Percentiles rank a stretch among this genome's conserved stretches.
phyloP scores from a whole-genome alignment of 2,888 invertebrate genomes.

The Nomada ferruginata region DNA sequence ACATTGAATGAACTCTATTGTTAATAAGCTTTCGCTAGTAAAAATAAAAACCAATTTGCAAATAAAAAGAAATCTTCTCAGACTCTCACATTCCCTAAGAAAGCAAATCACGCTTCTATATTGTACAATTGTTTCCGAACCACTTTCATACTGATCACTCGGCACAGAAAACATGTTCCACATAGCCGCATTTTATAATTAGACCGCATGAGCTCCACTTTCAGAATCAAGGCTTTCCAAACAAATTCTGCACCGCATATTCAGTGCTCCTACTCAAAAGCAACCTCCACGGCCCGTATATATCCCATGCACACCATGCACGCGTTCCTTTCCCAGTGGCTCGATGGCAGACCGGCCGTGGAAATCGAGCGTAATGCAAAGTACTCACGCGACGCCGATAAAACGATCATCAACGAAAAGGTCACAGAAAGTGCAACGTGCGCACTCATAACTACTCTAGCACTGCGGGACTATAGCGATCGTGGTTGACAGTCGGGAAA shows the following conservation, averaged over 20 bases:
- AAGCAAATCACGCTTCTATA: not conserved
- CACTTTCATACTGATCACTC: not conserved
- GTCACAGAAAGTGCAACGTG: slow-evolving; percentile 36
- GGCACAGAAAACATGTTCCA: not conserved
- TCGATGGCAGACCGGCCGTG: slow-evolving; percentile 10
- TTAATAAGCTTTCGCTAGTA: too few species aligned
- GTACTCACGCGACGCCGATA: slow-evolving; percentile 66
- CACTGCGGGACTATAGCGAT: slow-evolving; percentile 24
- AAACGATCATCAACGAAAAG: slow-evolving; percentile 43
- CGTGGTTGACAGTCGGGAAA: slow-evolving; percentile 31
- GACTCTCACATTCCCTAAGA: not conserved
- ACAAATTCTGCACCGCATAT: too few species aligned
- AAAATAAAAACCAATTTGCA: too few species aligned
- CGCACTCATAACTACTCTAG: slow-evolving; percentile 40
- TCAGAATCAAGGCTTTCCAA: not conserved
- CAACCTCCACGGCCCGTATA: not conserved
- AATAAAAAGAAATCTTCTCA: not conserved
- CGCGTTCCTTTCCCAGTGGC: not conserved
- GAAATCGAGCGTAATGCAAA: slow-evolving; percentile 44
- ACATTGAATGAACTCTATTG: too few species aligned
- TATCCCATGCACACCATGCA: slow-evolving; percentile 19
- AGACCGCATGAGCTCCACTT: not conserved
- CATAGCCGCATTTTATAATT: not conserved
- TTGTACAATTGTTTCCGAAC: not conserved
- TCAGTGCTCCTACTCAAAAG: not conserved